Evolutionary conservation across 2,888 invertebrate genomes (phyloP).

Genomic region (Aphodius granarius): DNA sequence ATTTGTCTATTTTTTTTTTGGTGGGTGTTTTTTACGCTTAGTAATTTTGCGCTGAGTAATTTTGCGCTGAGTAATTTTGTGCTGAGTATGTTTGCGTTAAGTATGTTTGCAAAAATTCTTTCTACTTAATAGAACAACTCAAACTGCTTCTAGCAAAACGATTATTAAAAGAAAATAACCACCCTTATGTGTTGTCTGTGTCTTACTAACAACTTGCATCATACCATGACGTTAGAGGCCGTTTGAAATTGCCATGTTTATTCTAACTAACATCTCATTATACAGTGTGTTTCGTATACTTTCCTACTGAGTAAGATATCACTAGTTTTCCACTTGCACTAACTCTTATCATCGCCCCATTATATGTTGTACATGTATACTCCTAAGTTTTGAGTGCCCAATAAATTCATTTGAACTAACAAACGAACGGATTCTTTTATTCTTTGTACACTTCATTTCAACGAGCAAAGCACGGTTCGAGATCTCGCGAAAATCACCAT

Average conservation of each 20-base stretch:
- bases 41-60: too few species aligned
- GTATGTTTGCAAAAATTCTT: too few species aligned
- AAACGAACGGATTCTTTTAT: slow-evolving; percentile 42
- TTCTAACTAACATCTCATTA: background rate
- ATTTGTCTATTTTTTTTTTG: too few species aligned
- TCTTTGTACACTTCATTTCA: slow-evolving; percentile 2
- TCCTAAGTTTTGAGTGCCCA: slow-evolving; percentile 51
- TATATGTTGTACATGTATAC: slow-evolving; percentile 27
- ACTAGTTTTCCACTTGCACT: slow-evolving; percentile 36
- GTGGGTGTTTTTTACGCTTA: too few species aligned
- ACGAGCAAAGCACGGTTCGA: slow-evolving; percentile 55
- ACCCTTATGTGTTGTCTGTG: background rate
- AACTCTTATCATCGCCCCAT: slow-evolving; percentile 18
- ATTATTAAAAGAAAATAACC: background rate
- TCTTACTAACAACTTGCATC: background rate
- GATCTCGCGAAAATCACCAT: slow-evolving; percentile 25
- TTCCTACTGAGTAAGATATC: slow-evolving; percentile 21
- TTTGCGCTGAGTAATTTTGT: too few species aligned
- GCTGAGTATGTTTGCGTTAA: too few species aligned
- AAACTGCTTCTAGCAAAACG: background rate
- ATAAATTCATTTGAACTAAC: slow-evolving; percentile 53
- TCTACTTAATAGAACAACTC: background rate
- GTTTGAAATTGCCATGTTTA: background rate
- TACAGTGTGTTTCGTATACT: slow-evolving; percentile 7
- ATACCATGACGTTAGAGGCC: background rate